Evolutionary conservation across 2,888 invertebrate genomes (phyloP).

Genomic region (Eupithecia inturbata): DNA sequence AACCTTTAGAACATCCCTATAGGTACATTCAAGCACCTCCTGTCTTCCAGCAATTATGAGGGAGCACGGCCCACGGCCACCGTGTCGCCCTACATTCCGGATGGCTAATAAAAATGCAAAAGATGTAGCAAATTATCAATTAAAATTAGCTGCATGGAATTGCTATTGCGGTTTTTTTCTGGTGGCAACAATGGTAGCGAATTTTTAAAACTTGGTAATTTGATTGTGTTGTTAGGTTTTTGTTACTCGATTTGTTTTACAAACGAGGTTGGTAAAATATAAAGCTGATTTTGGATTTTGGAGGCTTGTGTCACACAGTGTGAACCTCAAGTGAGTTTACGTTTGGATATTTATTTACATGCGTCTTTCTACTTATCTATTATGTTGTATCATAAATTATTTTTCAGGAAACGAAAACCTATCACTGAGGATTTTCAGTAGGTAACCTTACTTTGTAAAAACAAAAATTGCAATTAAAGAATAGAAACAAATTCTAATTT

Average conservation of each 20-base stretch:
- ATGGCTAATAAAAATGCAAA: conserved; percentile 78
- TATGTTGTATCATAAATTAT: no score
- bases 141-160: conserved; percentile 70
- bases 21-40: conserved; percentile 21
- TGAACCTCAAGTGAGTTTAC: neutral
- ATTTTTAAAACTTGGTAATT: conserved; percentile 18
- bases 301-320: neutral
- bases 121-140: conserved; percentile 77
- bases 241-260: conserved; percentile 12
- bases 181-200: conserved; percentile 22
- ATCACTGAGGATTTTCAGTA: no score
- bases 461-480: no score
- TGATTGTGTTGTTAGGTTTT: conserved; percentile 17
- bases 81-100: conserved; percentile 69
- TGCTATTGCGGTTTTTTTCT: conserved; percentile 39
- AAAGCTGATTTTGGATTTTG: neutral
- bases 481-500: no score
- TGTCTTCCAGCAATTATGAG: conserved; percentile 72
- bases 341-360: neutral
- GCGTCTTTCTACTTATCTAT: neutral
- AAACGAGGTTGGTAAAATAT: neutral
- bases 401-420: no score
- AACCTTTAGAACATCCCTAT: conserved; percentile 20
- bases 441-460: no score
- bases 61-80: conserved; percentile 68